phyloP scores from a whole-genome alignment of 1,140 invertebrate genomes.

The Heliconius nattereri region DNA sequence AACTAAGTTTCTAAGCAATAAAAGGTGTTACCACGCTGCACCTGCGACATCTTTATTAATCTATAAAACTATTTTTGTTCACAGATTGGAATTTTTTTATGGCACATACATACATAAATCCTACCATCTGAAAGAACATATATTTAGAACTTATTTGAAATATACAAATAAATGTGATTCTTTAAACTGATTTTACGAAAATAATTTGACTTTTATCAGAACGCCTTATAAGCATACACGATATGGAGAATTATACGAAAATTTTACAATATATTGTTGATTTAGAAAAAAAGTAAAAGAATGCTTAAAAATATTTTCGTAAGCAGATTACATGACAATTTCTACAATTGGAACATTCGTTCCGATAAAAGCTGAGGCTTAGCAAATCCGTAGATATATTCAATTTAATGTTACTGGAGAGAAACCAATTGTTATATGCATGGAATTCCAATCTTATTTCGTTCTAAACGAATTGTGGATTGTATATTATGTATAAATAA shows the following conservation, averaged over 20 bases:
- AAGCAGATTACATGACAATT: not conserved
- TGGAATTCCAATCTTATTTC: not conserved
- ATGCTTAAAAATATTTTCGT: not conserved
- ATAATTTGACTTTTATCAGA: too few relatives aligned
- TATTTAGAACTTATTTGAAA: too few relatives aligned
- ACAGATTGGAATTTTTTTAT: not conserved
- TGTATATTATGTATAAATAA: not conserved
- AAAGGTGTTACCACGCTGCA: not conserved
- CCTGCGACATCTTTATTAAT: slow-evolving; percentile 3
- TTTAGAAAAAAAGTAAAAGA: not conserved
- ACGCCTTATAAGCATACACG: not conserved
- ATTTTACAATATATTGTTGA: too few relatives aligned
- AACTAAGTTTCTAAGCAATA: not conserved
- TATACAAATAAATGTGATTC: too few relatives aligned
- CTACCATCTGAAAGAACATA: not conserved
- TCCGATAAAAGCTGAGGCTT: not conserved
- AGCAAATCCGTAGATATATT: not conserved
- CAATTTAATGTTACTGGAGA: not conserved
- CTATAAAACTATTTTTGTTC: not conserved
- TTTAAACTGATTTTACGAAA: not conserved
- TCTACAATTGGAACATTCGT: not conserved
- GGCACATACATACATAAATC: not conserved
- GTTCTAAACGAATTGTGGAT: not conserved
- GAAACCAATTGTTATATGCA: slow-evolving; percentile 3
- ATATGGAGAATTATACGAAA: not conserved